Base-by-base conservation (phyloP, 2,797 vertebrate species). In the Ficedula albicollis region DNA sequence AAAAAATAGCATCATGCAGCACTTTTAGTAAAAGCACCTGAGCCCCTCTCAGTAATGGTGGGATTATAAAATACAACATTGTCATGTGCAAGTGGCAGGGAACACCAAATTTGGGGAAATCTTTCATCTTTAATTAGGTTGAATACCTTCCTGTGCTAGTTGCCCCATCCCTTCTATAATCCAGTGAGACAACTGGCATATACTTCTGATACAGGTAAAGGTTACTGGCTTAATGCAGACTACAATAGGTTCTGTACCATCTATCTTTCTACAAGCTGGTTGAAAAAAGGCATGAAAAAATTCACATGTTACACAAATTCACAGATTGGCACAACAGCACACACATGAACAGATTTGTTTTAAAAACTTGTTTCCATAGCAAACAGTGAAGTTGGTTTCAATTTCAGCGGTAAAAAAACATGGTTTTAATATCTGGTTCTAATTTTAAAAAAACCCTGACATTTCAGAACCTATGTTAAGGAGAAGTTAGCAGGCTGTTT, bases 211-310 rank as follows among this genome's bases (percentile, higher is more conserved):
- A 84, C 9, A 95, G 26, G 29, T 43, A 73, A 0, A 58, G 23
- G 19, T 22, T 55, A 80, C 16, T 48, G 8, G 29, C 20, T n/a
- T 15, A 56, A 79, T 27, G 22, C 43, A 91, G 19, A 44, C 27
- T 48, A 3, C 15, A 69, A 43, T 1, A 49, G 14, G 11, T 43
- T 90, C 48, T 84, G 25, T 10, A 77, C 5, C 23, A 39, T 9
- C 15, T 59, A 26, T 62, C n/a, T 17, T 83, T 72, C 58, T 62
- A 75, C 55, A 69, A 66, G 19, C 20, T 8, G 10, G 29, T 13
- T 51, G 16, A 49, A 87, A 83, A 89, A 88, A 72, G 17, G 21
- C 34, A 64, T 48, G 69, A 87, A 87, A 92, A 94, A 90, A 80
- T 67, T 32, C 32, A 6, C n/a, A 41, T 58, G 36, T 82, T 86